Conservation (phyloP, 2,888 invertebrate genomes). For the Orthosia gracilis region DNA sequence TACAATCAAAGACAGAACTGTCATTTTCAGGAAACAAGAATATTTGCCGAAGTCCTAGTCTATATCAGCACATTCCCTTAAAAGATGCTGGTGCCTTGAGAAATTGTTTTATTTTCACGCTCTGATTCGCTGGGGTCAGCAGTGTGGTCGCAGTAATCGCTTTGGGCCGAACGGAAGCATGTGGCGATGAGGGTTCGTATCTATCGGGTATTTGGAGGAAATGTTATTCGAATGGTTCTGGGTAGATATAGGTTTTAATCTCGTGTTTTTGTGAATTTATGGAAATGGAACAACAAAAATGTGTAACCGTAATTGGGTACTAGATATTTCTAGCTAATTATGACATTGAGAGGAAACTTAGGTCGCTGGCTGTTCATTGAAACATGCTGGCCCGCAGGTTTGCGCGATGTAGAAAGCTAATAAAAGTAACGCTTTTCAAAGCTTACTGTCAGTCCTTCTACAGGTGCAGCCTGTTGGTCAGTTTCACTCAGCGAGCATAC, state of each 20-base stretch:
- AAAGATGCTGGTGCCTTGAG: conserved; percentile 3
- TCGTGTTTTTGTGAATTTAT: neutral
- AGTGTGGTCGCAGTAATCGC: conserved; percentile 27
- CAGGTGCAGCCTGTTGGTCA: too few relatives aligned
- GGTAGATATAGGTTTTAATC: neutral
- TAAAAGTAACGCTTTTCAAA: too few relatives aligned
- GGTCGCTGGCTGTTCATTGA: too few relatives aligned
- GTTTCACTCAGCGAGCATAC: too few relatives aligned
- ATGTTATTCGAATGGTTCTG: neutral
- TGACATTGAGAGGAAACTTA: too few relatives aligned
- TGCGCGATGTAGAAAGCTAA: too few relatives aligned
- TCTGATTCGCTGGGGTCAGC: conserved; percentile 47
- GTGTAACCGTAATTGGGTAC: too few relatives aligned
- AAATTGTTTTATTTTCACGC: conserved; percentile 49
- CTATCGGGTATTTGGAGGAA: conserved; percentile 12
- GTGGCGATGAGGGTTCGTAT: conserved; percentile 26
- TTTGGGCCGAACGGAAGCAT: conserved; percentile 34
- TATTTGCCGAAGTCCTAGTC: neutral
- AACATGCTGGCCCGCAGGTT: too few relatives aligned
- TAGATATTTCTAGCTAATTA: too few relatives aligned
- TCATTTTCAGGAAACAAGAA: neutral
- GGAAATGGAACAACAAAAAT: neutral
- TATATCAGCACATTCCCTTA: neutral
- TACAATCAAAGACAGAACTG: neutral
- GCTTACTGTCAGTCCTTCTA: too few relatives aligned